Conservation (phyloP, 2,113 vertebrate genomes). For the Grallaria varia region DNA sequence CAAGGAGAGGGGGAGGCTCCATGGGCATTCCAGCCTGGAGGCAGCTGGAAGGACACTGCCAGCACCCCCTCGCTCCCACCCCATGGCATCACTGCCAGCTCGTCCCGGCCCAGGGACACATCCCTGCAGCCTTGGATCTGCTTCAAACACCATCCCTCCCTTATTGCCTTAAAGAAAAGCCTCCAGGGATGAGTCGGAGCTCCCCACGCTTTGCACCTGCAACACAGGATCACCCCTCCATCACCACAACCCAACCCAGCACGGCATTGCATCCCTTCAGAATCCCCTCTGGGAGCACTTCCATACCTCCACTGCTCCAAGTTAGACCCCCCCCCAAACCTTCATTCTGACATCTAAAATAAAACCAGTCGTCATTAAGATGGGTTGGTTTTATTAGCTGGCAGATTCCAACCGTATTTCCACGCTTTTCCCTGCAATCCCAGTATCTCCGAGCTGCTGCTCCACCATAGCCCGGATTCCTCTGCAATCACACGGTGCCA, state of each 20-base stretch:
- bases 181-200: neutral
- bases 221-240: neutral
- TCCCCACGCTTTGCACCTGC: neutral
- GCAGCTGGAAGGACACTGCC: neutral
- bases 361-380: neutral
- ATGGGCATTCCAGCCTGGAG: neutral
- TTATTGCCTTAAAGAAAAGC: neutral
- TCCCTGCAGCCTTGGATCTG: neutral
- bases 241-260: neutral
- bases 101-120: neutral
- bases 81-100: fast-evolving
- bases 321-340: fast-evolving
- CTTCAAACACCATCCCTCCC: neutral
- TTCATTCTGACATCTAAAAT: neutral
- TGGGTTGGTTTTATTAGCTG: neutral
- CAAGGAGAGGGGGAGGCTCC: neutral
- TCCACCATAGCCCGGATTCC: neutral
- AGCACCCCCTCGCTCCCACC: fast-evolving
- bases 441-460: neutral
- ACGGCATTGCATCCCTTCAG: neutral
- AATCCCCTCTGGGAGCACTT: neutral
- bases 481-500: neutral
- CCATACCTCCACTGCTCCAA: neutral
- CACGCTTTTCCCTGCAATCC: neutral
- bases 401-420: neutral